Evolutionary conservation across 2,797 vertebrate species (phyloP).

Genomic region (Cetoscarus ocellatus): DNA sequence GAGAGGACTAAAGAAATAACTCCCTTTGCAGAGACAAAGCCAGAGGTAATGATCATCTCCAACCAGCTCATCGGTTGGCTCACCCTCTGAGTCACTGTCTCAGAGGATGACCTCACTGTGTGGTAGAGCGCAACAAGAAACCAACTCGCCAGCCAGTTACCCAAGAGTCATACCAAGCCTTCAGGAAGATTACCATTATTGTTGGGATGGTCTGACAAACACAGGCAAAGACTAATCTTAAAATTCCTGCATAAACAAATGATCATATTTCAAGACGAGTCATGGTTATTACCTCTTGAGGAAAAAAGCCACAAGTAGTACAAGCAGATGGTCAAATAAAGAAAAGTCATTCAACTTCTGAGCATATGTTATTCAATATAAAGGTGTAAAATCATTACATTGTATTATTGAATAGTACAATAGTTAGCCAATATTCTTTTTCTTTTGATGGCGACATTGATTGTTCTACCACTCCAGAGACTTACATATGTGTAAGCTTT

Average conservation of each 20-base stretch:
- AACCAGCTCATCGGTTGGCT: slow-evolving; percentile 58
- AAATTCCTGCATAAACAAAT: slow-evolving; percentile 29
- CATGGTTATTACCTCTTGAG: neutral
- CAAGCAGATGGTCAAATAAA: neutral
- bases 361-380: too few relatives aligned
- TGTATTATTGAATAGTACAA: too few relatives aligned
- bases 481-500: too few relatives aligned
- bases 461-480: too few relatives aligned
- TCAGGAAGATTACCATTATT: slow-evolving; percentile 24
- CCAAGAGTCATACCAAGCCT: slow-evolving; percentile 49
- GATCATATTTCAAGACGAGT: slow-evolving; percentile 9
- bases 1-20: slow-evolving; percentile 11
- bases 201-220: slow-evolving; percentile 37
- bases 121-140: slow-evolving; percentile 36
- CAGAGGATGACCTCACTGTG: slow-evolving; percentile 57
- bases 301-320: neutral
- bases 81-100: slow-evolving; percentile 68
- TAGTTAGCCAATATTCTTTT: too few relatives aligned
- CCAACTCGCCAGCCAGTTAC: slow-evolving; percentile 23
- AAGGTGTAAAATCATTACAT: too few relatives aligned
- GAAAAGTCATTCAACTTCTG: too few relatives aligned
- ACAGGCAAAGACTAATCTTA: slow-evolving; percentile 52
- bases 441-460: too few relatives aligned
- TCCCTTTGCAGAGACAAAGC: slow-evolving; percentile 45
- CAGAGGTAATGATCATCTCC: slow-evolving; percentile 49